Percentiles rank a stretch among this genome's conserved stretches.
These are phyloP conservation scores for Apistogramma diplotaenia DNA, from an alignment of 2,113 vertebrate species.

Conservation along the genomic window DNA sequence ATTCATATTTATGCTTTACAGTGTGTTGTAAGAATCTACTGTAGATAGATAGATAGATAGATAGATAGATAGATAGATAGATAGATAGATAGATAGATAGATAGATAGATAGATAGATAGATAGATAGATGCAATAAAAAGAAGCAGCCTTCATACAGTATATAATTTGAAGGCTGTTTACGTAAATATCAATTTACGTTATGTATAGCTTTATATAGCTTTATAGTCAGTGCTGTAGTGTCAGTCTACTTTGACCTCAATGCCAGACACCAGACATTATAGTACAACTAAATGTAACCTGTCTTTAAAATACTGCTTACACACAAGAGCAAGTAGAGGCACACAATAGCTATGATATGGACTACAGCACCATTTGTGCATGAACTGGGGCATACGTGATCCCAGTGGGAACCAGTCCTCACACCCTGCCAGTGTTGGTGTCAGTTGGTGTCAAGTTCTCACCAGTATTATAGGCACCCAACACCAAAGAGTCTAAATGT, in stretches of 20 bases:
- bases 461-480: background rate
- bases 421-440: background rate
- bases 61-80: no score
- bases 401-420: constrained; percentile 22
- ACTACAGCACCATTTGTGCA: background rate
- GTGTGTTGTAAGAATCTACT: constrained; percentile 1
- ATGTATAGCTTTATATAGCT: background rate
- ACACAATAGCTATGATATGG: background rate
- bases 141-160: background rate
- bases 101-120: no score
- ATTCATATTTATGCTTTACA: constrained; percentile 2
- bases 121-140: background rate
- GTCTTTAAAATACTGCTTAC: background rate
- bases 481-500: background rate
- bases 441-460: constrained; percentile 3
- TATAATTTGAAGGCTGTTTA: no score
- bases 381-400: constrained; percentile 14
- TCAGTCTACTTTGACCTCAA: background rate
- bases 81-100: no score
- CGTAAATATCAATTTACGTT: background rate
- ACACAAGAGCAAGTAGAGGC: background rate
- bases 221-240: background rate
- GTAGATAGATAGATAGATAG: no score
- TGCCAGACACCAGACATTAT: background rate
- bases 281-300: background rate